A percentile compares a stretch with the other conserved stretches of the same genome.
These are phyloP conservation scores for Neodiprion lecontei DNA, from an alignment of 1,140 invertebrate species.

Conservation along the genomic window DNA sequence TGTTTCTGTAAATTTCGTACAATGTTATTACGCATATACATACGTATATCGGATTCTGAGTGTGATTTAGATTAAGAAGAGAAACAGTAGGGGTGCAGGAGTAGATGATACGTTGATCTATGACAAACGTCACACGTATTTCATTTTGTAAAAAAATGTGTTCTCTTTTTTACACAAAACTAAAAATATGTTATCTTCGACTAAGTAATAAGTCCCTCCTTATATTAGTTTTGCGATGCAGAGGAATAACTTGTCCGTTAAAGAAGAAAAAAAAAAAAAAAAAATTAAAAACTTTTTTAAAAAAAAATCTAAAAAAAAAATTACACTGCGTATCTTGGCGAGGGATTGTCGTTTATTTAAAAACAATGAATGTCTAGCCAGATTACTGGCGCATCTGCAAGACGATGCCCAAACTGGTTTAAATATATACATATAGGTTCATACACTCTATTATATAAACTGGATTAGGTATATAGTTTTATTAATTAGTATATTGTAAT, in stretches of 20 bases:
- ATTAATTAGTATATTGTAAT: background rate
- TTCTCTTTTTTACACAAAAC: slow-evolving; percentile 11
- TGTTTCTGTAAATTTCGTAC: background rate
- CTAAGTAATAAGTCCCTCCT: background rate
- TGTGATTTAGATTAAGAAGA: slow-evolving; percentile 53
- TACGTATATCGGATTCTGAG: slow-evolving; percentile 49
- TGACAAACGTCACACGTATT: background rate
- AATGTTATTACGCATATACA: background rate
- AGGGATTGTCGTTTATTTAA: background rate
- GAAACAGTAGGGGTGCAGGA: slow-evolving; percentile 33
- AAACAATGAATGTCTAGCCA: too few relatives aligned
- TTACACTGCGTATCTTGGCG: background rate
- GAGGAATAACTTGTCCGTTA: background rate
- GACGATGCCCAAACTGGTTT: too few relatives aligned
- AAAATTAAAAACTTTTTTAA: background rate
- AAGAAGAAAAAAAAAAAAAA: background rate
- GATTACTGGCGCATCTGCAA: too few relatives aligned
- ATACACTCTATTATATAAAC: too few relatives aligned
- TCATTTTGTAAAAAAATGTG: background rate
- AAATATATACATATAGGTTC: too few relatives aligned
- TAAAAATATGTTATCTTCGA: background rate
- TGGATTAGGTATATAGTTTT: background rate
- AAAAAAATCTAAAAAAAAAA: background rate
- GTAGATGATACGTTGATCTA: background rate
- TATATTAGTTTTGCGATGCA: background rate